Conservation (phyloP, 1,140 invertebrate genomes). For the Nixonia krombeini region DNA sequence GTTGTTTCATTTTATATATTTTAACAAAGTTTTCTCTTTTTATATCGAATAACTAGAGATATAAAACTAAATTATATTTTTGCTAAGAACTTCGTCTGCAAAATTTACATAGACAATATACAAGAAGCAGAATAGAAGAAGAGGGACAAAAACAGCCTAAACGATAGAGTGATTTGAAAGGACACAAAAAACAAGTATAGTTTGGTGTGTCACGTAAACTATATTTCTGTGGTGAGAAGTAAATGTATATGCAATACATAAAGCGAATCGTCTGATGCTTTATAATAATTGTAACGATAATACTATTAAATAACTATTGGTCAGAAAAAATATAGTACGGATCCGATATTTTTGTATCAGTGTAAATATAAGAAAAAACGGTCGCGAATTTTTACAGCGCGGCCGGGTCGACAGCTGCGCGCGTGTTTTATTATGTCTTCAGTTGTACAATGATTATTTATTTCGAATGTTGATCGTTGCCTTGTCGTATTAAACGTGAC, state of each 20-base stretch:
- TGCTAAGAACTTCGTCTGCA: conserved; percentile 55
- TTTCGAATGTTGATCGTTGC: conserved; percentile 59
- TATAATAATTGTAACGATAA: neutral
- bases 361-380: conserved; percentile 5
- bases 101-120: conserved; percentile 18
- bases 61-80: conserved; percentile 68
- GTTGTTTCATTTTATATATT: conserved; percentile 69
- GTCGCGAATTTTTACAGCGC: conserved; percentile 5
- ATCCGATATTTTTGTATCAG: conserved; percentile 12
- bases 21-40: conserved; percentile 61
- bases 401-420: neutral
- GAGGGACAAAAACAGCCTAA: no score
- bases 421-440: conserved; percentile 6
- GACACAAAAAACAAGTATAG: no score
- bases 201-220: conserved; percentile 9
- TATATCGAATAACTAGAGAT: conserved; percentile 55
- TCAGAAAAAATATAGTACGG: conserved; percentile 17
- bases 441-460: conserved; percentile 56
- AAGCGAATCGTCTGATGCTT: no score
- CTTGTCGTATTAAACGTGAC: conserved; percentile 58
- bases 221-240: neutral
- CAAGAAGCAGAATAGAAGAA: conserved; percentile 2
- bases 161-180: no score
- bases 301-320: neutral
- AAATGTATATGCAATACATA: no score